Conservation (phyloP, 2,888 invertebrate species). For the Polymixis lichenea region DNA sequence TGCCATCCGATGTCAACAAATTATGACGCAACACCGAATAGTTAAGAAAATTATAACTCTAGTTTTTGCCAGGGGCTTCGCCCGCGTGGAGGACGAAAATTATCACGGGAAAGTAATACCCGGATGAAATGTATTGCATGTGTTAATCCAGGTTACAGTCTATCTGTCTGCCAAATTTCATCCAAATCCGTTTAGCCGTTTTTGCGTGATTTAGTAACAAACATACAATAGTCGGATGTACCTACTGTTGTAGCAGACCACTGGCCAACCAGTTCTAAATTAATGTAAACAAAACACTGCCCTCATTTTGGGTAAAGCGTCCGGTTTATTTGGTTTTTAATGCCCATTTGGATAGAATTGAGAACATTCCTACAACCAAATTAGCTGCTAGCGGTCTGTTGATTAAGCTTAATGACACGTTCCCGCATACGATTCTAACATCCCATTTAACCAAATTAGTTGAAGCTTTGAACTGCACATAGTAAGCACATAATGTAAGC, state of each 20-base stretch:
- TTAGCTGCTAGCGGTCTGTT: slow-evolving; percentile 44
- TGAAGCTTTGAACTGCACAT: slow-evolving; percentile 26
- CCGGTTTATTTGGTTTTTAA: slow-evolving; percentile 24
- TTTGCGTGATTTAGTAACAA: too few relatives aligned
- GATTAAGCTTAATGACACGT: slow-evolving; percentile 28
- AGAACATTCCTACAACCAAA: slow-evolving; percentile 30
- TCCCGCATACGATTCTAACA: slow-evolving; percentile 37
- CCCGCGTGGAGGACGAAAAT: too few relatives aligned
- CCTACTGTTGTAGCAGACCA: not conserved
- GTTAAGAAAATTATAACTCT: not conserved
- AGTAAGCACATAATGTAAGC: not conserved
- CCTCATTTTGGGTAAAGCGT: slow-evolving; percentile 1
- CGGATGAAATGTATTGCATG: too few relatives aligned
- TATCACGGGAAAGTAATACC: too few relatives aligned
- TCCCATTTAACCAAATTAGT: slow-evolving; percentile 41
- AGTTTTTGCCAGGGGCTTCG: too few relatives aligned
- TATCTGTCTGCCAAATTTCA: too few relatives aligned
- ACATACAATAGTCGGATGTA: not conserved
- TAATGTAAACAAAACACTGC: not conserved
- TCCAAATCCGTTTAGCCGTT: too few relatives aligned
- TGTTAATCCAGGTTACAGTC: too few relatives aligned
- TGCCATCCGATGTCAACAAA: too few relatives aligned
- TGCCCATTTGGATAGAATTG: slow-evolving; percentile 14
- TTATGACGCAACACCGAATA: not conserved
- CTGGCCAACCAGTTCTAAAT: not conserved